Percentiles rank a stretch among this genome's conserved stretches.
These are phyloP conservation scores for Lordiphosa fenestrarum DNA, from an alignment of 2,888 invertebrate genomes.

Conservation along the genomic window DNA sequence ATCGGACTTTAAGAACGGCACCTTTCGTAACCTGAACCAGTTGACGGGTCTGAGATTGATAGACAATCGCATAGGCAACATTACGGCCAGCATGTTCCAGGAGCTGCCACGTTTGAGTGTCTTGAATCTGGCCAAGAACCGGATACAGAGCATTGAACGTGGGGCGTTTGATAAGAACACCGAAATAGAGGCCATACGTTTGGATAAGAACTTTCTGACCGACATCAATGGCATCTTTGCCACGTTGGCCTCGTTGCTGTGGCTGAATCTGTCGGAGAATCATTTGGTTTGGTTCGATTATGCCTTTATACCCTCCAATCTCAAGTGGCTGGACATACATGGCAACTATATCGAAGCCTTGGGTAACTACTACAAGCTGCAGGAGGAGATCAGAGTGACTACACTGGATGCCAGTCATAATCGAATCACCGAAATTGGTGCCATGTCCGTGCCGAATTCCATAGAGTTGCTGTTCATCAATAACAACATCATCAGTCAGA, in stretches of 20 bases:
- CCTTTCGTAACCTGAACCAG: slow-evolving; percentile 91
- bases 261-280: slow-evolving; percentile 94
- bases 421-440: slow-evolving; percentile 89
- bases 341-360: slow-evolving; percentile 93
- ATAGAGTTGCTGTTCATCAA: slow-evolving; percentile 93
- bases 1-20: slow-evolving; percentile 89
- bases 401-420: slow-evolving; percentile 95
- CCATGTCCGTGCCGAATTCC: slow-evolving; percentile 93
- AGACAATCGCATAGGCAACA: slow-evolving; percentile 93
- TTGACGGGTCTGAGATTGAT: slow-evolving; percentile 93
- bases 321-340: slow-evolving; percentile 95
- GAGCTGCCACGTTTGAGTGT: slow-evolving; percentile 91
- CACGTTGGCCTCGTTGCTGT: slow-evolving; percentile 89
- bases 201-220: slow-evolving; percentile 93
- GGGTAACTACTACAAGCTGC: slow-evolving; percentile 93
- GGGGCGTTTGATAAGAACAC: slow-evolving; percentile 91
- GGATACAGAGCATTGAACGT: slow-evolving; percentile 91
- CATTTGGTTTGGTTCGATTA: slow-evolving; percentile 96
- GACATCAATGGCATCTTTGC: slow-evolving; percentile 95
- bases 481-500: slow-evolving; percentile 90
- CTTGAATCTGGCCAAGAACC: slow-evolving; percentile 93
- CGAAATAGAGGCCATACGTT: slow-evolving; percentile 91
- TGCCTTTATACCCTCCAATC: slow-evolving; percentile 92
- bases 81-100: slow-evolving; percentile 92
- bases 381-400: slow-evolving; percentile 89